Conservation (phyloP, 2,113 vertebrate genomes). For the Recurvirostra avosetta region DNA sequence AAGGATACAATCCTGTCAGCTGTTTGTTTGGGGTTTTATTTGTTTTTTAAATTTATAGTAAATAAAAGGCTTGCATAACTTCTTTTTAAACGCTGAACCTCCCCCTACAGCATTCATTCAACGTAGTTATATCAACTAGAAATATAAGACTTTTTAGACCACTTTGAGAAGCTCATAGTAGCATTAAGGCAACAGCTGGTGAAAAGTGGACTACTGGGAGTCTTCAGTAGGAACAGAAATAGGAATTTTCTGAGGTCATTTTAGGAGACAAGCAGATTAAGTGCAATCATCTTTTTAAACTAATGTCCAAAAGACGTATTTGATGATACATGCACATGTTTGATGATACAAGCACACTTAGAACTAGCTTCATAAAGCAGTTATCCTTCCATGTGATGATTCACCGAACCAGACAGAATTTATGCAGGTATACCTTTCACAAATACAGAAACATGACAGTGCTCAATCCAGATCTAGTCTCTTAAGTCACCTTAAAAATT, state of each 20-base stretch:
- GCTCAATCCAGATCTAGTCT: not conserved
- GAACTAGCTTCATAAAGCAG: not conserved
- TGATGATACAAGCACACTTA: not conserved
- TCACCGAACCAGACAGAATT: not conserved
- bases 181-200: not conserved
- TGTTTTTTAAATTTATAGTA: not conserved
- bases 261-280: not conserved
- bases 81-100: not conserved
- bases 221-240: not conserved
- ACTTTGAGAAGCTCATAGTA: not conserved
- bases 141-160: not conserved
- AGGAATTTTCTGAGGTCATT: not conserved
- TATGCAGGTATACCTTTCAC: not conserved
- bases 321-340: not conserved
- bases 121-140: not conserved
- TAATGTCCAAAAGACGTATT: not conserved
- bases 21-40: not conserved
- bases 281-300: not conserved
- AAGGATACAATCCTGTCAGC: not conserved
- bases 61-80: not conserved
- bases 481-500: not conserved
- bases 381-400: not conserved
- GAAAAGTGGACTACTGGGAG: not conserved
- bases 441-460: not conserved
- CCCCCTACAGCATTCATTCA: not conserved